These are phyloP conservation scores for Thecophora atra DNA, from an alignment of 2,888 invertebrate species.

Conservation along the genomic window DNA sequence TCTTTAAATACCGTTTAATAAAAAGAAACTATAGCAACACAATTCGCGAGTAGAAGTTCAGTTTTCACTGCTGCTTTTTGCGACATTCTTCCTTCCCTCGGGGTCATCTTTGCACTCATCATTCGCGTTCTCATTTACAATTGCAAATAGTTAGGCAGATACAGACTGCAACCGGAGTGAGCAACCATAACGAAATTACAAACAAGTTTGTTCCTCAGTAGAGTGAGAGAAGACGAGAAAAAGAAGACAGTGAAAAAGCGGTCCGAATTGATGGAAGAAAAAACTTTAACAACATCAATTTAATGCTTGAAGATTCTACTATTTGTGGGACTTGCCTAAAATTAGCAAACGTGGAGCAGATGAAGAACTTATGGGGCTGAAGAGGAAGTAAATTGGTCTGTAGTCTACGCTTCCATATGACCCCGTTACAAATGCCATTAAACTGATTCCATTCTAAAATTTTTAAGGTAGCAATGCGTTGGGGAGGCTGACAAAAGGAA, in stretches of 20 bases:
- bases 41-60: not conserved
- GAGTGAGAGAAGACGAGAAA: not conserved
- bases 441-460: too few relatives aligned
- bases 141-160: not conserved
- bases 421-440: too few relatives aligned
- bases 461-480: too few relatives aligned
- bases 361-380: too few relatives aligned
- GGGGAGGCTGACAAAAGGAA: not conserved
- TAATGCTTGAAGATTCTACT: too few relatives aligned
- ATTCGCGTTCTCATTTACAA: conserved; percentile 24
- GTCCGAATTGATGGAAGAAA: not conserved
- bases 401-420: too few relatives aligned
- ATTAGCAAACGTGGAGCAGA: too few relatives aligned
- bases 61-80: conserved; percentile 2
- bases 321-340: too few relatives aligned
- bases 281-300: not conserved
- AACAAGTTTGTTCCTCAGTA: not conserved
- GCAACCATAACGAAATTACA: not conserved
- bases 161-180: too few relatives aligned
- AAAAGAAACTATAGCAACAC: not conserved
- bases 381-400: too few relatives aligned
- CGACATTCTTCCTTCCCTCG: not conserved
- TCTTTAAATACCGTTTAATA: too few relatives aligned
- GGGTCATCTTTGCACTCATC: conserved; percentile 11
- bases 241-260: not conserved